Conservation (phyloP, 2,797 vertebrate genomes). For the Artibeus lituratus region DNA sequence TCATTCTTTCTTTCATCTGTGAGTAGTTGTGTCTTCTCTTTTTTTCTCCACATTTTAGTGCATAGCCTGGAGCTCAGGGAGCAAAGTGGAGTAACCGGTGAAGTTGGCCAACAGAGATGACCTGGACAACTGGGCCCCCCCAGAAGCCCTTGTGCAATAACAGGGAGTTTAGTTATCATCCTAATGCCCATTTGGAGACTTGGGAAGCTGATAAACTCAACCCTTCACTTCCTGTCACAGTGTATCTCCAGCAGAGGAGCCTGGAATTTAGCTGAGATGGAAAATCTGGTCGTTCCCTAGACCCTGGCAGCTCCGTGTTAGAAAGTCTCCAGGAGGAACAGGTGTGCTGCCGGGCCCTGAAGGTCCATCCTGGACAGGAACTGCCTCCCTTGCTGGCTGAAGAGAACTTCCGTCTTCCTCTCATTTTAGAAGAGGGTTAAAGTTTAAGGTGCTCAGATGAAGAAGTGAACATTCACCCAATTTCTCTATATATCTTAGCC, state of each 20-base stretch:
- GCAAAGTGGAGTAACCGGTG: background rate
- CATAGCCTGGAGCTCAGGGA: background rate
- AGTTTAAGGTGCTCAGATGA: background rate
- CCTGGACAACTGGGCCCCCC: background rate
- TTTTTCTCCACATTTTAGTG: background rate
- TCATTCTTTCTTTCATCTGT: background rate
- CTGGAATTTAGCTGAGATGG: background rate
- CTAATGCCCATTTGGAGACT: background rate
- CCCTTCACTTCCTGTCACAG: background rate
- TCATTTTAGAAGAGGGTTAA: background rate
- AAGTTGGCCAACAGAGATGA: background rate
- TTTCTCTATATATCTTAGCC: background rate
- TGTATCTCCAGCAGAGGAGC: background rate
- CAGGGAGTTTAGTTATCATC: background rate
- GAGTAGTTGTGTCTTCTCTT: background rate
- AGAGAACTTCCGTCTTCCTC: background rate
- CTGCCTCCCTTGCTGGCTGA: no score
- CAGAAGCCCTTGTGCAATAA: background rate
- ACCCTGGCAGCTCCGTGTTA: background rate
- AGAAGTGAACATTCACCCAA: background rate
- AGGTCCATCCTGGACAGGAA: background rate
- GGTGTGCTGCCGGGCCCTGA: accelerated
- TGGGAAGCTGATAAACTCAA: background rate
- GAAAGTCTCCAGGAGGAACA: background rate
- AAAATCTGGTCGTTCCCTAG: background rate